Evolutionary conservation across 2,888 invertebrate species (phyloP).

Genomic region (Agrilus biguttatus): DNA sequence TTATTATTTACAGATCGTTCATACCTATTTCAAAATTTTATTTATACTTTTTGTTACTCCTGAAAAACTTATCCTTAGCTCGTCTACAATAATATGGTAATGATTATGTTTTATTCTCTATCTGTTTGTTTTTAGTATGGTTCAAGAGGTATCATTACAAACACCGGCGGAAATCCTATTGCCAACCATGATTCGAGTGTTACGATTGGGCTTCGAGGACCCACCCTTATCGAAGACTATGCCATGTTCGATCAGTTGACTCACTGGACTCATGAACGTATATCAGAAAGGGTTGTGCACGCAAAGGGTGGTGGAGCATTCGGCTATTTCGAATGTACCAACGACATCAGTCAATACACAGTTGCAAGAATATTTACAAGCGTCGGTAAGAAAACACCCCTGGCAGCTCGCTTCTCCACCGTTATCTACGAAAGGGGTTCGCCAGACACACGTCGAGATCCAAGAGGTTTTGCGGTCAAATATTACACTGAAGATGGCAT

Average conservation of each 20-base stretch:
- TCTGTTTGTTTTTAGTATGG: too few relatives aligned
- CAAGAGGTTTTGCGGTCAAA: constrained; percentile 84
- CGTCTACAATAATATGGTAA: too few relatives aligned
- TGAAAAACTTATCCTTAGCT: too few relatives aligned
- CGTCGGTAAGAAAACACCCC: constrained; percentile 68
- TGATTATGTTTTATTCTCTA: too few relatives aligned
- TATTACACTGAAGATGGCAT: constrained; percentile 86
- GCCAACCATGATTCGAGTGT: constrained; percentile 60
- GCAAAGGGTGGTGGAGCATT: constrained; percentile 89
- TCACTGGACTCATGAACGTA: constrained; percentile 80
- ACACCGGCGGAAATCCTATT: constrained; percentile 69
- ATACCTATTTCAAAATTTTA: too few relatives aligned
- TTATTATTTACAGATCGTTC: too few relatives aligned
- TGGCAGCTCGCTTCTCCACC: constrained; percentile 69
- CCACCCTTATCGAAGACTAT: constrained; percentile 72
- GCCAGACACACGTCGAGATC: constrained; percentile 79
- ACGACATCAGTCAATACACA: constrained; percentile 66
- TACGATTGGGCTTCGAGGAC: constrained; percentile 78
- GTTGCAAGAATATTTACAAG: constrained; percentile 65
- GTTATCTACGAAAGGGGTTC: constrained; percentile 84
- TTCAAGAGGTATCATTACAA: constrained; percentile 32
- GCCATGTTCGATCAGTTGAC: constrained; percentile 63
- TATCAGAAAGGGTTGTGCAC: constrained; percentile 91
- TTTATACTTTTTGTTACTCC: too few relatives aligned
- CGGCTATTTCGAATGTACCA: constrained; percentile 73